Evolutionary conservation across 2,888 invertebrate genomes (phyloP).

Genomic region (Oscheius sp.): DNA sequence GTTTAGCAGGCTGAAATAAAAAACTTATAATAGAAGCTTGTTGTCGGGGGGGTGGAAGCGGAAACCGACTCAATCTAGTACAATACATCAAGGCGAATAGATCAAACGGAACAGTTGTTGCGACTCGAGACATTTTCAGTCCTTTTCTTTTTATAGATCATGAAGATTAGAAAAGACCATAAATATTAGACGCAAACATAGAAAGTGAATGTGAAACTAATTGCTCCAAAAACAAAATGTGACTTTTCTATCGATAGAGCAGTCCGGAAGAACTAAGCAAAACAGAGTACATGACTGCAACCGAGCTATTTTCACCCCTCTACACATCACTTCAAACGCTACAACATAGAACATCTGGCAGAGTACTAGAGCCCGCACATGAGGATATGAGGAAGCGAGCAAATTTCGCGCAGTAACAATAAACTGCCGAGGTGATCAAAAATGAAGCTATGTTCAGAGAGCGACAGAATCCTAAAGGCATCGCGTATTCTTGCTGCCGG

Average conservation of each 20-base stretch:
- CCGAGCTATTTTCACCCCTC: not conserved
- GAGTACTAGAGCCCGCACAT: constrained; percentile 1
- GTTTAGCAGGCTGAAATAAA: too few species aligned
- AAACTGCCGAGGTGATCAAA: constrained; percentile 18
- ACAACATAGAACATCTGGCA: constrained; percentile 20
- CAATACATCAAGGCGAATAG: constrained; percentile 8
- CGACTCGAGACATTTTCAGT: not conserved
- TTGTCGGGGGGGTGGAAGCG: constrained; percentile 13
- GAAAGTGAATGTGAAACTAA: not conserved
- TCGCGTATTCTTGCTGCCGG: constrained; percentile 14
- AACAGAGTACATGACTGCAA: not conserved
- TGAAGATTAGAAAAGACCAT: not conserved
- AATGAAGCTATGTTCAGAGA: constrained; percentile 21
- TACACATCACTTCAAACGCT: not conserved
- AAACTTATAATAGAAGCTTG: too few species aligned
- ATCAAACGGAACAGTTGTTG: not conserved
- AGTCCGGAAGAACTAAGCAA: not conserved
- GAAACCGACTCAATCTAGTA: not conserved
- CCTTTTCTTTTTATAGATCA: not conserved
- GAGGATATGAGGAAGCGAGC: constrained; percentile 22
- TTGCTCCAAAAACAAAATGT: not conserved
- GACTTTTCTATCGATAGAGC: too few species aligned
- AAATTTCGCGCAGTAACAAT: constrained; percentile 26
- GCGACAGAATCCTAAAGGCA: not conserved
- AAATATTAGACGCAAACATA: not conserved